Percentiles rank a stretch among this genome's conserved stretches.
Conservation (phyloP, 2,888 invertebrate genomes). For the Idaea biselata region DNA sequence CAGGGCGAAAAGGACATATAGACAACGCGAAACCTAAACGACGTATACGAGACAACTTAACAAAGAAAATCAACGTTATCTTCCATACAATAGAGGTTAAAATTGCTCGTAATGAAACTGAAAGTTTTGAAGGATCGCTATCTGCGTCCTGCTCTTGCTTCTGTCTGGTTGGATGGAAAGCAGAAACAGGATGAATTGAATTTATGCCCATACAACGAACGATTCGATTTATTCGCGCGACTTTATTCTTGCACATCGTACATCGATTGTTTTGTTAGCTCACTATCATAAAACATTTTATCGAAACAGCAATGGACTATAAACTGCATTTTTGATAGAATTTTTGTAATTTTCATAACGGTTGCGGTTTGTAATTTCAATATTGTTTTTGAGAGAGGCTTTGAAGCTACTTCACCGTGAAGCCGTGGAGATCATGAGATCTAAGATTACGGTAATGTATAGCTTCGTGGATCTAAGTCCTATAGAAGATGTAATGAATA, state of each 20-base stretch:
- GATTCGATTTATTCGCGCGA: slow-evolving; percentile 43
- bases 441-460: background rate
- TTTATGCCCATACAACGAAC: slow-evolving; percentile 55
- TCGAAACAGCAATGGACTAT: slow-evolving; percentile 21
- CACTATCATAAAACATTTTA: background rate
- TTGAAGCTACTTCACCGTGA: background rate
- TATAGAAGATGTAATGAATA: background rate
- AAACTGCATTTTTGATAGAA: background rate
- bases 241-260: slow-evolving; percentile 32
- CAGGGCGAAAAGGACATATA: slow-evolving; percentile 75
- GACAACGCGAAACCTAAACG: slow-evolving; percentile 34
- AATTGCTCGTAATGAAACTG: slow-evolving; percentile 28
- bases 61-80: slow-evolving; percentile 32
- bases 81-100: slow-evolving; percentile 6
- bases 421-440: too few species aligned
- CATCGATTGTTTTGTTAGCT: slow-evolving; percentile 14
- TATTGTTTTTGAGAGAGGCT: background rate
- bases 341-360: background rate
- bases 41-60: slow-evolving; percentile 34
- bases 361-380: background rate
- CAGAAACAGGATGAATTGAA: slow-evolving; percentile 75
- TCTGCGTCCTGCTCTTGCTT: slow-evolving; percentile 61
- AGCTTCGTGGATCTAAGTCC: background rate
- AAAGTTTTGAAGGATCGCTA: slow-evolving; percentile 67
- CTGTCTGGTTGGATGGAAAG: slow-evolving; percentile 69